These are phyloP conservation scores for Thyatira batis DNA, from an alignment of 2,888 invertebrate species.

Conservation along the genomic window DNA sequence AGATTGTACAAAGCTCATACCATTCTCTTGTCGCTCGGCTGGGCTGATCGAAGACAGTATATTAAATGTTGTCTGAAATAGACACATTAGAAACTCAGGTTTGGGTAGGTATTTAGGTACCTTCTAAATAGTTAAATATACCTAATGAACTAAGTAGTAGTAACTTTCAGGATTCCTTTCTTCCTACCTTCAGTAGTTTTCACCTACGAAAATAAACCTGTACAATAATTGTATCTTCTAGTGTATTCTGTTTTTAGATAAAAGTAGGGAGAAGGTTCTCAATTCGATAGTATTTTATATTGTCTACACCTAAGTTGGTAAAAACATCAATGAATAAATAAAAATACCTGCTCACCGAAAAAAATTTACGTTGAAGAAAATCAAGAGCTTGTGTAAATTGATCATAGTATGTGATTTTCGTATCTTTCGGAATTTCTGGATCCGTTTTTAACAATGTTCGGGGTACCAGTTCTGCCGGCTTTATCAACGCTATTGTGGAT, in stretches of 20 bases:
- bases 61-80: conserved; percentile 57
- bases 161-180: no score
- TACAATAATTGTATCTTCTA: neutral
- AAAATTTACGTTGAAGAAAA: conserved; percentile 44
- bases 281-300: no score
- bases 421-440: neutral
- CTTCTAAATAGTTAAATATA: no score
- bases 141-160: no score
- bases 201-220: no score
- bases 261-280: no score
- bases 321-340: no score
- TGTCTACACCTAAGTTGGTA: no score
- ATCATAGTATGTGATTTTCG: neutral
- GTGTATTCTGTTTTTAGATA: neutral
- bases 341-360: conserved; percentile 35
- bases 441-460: neutral
- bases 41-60: conserved; percentile 53
- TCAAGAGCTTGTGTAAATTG: conserved; percentile 31
- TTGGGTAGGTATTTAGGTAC: neutral
- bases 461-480: neutral
- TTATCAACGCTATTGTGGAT: neutral
- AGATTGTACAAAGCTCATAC: conserved; percentile 72
- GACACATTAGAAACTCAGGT: conserved; percentile 1
- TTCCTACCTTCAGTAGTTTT: no score
- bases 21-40: conserved; percentile 54